Evolutionary conservation across 1,140 invertebrate genomes (phyloP), one percentile per base, ranked within the genome.

Genomic region (Dinoponera quadriceps): DNA sequence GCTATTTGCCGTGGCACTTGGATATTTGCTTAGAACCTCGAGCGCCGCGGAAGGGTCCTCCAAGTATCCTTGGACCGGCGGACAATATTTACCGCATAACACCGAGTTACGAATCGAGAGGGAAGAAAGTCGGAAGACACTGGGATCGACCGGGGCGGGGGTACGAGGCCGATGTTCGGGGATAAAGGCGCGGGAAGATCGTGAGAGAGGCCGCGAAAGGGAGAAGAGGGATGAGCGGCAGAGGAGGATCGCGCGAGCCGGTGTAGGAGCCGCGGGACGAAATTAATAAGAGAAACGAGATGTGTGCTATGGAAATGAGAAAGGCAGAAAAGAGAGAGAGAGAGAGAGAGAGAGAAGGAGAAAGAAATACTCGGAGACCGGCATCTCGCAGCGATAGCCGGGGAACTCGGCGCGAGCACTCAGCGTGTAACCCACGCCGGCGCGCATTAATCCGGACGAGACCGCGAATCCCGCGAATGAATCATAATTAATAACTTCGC

Each of bases 11-110:
- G 38, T 88, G 84, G 74, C 77, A 91, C 88, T 90, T 73, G 63
- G 57, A 78, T 88, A 86, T 88, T 89, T 89, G 71, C 88, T 85
- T 89, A 91, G 83, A 90, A 74, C 80, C 83, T 85, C 77, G 78
- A 89, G 77, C 81, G 62, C n/a, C 74, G 54, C 9, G 77, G 81
- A 71, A 84, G 75, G 59, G 25, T 69, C 66, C 85, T 87, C 84
- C 57, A 88, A 84, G 89, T 83, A 90, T 90, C 77, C 87, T 89
- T 84, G 85, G 82, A 77, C 84, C 68, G 83, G 72, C 72, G 82
- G 71, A 90, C 82, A 91, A 91, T 91, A 91, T 91, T 91, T 91
- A 90, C 90, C n/a, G 80, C 71, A 84, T 83, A 89, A 90, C 86
- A 90, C 85, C 71, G 82, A 78, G 87, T 89, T 90, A 88, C 84